Base-by-base conservation (phyloP, 2,888 invertebrate genomes). In the Drosophila pseudotalamancana region DNA sequence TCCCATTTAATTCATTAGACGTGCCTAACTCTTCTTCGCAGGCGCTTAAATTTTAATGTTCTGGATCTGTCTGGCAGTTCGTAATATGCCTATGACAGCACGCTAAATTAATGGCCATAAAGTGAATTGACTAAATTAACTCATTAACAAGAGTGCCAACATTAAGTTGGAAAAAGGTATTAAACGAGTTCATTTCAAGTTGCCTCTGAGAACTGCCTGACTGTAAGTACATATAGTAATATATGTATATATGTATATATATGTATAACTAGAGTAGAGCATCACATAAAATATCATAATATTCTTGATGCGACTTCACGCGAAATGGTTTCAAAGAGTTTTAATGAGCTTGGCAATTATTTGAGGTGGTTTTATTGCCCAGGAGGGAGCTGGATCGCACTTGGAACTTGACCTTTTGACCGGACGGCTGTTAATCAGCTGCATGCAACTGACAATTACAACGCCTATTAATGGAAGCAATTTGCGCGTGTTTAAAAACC, bases 381-480 rank as follows among this genome's bases (percentile, higher is more conserved):
- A 19, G 27, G 19, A 11, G 35, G 42, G 29, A 19, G 66, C 27
- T 6, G 35, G 48, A 39, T 34, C 51, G n/a, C 37, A 42, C 6
- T 45, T 46, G 6, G 18, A 35, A 51, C 37, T 66, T 70, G 65
- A 79, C 57, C 77, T 57, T 50, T 55, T 32, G 25, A 23, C 16
- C 34, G 45, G 71, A 39, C 57, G 49, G 42, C 66, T 53, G 80
- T 48, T 69, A 83, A 80, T 83, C 84, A 83, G 69, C 57, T 48
- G 76, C 84, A 74, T 68, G 84, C 63, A 80, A 63, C 84, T 61
- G 65, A 57, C 81, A 80, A 83, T 86, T 80, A 80, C 56, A 60
- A 69, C 72, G 81, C 81, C 87, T 72, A 64, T 83, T 79, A 86
- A 83, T 69, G 55, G 50, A 49, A 40, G 63, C 72, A 69, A 63